Percentiles rank a stretch among this genome's conserved stretches.
Evolutionary conservation across 2,113 vertebrate genomes (phyloP).

Genomic region (Zapus hudsonius): DNA sequence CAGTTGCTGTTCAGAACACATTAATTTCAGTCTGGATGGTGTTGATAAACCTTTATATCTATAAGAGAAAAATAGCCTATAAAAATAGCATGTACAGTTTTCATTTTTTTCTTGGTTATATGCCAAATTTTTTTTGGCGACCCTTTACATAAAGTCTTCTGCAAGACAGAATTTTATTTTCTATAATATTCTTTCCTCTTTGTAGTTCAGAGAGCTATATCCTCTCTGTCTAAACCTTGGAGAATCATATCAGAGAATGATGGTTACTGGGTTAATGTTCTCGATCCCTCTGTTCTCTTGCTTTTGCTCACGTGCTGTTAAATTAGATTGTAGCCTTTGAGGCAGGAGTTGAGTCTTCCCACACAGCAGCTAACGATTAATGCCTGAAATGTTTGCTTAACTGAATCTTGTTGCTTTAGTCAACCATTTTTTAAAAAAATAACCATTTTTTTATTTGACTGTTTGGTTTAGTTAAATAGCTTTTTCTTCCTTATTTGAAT

Average conservation of each 20-base stretch:
- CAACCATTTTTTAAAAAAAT: constrained; percentile 10
- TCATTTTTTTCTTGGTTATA: constrained; percentile 21
- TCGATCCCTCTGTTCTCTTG: constrained; percentile 15
- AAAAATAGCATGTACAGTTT: background rate
- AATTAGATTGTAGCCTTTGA: constrained; percentile 45
- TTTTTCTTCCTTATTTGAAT: constrained; percentile 19
- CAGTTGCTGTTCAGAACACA: background rate
- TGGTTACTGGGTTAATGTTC: background rate
- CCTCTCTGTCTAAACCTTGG: background rate
- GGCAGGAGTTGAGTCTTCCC: constrained; percentile 5
- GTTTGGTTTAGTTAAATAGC: constrained; percentile 1
- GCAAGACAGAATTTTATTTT: constrained; percentile 1
- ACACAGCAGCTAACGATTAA: background rate
- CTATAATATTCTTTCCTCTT: background rate
- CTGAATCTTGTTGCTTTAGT: constrained; percentile 16
- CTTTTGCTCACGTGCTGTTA: constrained; percentile 10
- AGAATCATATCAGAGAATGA: background rate
- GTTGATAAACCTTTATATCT: background rate
- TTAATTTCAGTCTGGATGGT: constrained; percentile 8
- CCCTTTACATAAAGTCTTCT: constrained; percentile 24
- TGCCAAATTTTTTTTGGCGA: background rate
- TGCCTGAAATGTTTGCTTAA: constrained; percentile 29
- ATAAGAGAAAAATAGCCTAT: background rate
- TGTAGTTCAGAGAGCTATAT: too few species aligned
- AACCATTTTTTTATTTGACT: background rate